Conservation (phyloP, 2,113 vertebrate genomes). For the Arothron firmamentum region DNA sequence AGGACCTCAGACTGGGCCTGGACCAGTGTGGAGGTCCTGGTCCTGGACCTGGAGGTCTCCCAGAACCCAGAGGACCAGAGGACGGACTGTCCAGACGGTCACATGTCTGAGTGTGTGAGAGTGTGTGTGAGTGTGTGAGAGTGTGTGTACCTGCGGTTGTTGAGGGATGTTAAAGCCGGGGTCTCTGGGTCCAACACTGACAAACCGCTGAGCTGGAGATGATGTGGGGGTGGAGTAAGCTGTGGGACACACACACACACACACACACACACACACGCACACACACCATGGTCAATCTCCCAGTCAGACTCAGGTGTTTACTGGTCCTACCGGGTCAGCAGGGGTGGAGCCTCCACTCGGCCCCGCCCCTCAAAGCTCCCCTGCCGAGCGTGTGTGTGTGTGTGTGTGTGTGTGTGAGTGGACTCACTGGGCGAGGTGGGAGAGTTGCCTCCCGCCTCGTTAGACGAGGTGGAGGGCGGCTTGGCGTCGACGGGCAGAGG, state of each 20-base stretch:
- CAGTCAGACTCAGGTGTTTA: no score
- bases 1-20: slow-evolving; percentile 69
- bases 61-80: no score
- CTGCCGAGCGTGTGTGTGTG: background rate
- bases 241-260: slow-evolving; percentile 73
- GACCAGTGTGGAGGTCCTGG: no score
- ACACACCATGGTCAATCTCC: no score
- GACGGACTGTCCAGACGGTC: no score
- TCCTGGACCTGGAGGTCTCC: no score
- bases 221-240: slow-evolving; percentile 99
- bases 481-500: slow-evolving; percentile 97
- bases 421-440: slow-evolving; percentile 98
- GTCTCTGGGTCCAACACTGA: slow-evolving; percentile 98
- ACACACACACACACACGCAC: slow-evolving; percentile 27
- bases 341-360: no score
- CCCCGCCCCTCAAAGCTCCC: no score
- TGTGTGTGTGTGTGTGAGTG: slow-evolving; percentile 16
- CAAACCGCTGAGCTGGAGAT: slow-evolving; percentile 97
- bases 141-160: slow-evolving; percentile 89
- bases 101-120: slow-evolving; percentile 75
- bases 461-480: slow-evolving; percentile 89
- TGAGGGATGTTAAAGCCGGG: slow-evolving; percentile 99
- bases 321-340: no score
- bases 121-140: slow-evolving; percentile 11
- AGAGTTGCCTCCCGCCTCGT: slow-evolving; percentile 91